These are phyloP conservation scores for Crenichthys baileyi DNA, from an alignment of 2,797 vertebrate species.

Conservation along the genomic window DNA sequence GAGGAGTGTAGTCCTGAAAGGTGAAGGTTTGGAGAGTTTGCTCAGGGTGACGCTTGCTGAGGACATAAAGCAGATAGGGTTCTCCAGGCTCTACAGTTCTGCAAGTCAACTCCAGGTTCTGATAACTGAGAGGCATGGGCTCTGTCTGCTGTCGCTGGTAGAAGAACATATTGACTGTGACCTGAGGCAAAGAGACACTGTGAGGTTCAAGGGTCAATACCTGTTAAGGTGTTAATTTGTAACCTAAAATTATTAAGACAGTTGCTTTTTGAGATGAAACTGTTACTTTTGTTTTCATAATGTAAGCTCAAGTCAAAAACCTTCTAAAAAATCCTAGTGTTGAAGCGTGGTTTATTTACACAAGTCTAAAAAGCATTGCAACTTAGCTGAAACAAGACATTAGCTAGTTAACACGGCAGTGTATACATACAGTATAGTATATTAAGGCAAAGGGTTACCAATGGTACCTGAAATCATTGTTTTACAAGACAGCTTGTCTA, in stretches of 20 bases:
- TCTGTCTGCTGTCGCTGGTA: conserved; percentile 85
- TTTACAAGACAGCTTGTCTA: conserved; percentile 7
- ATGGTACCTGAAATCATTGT: not conserved
- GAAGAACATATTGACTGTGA: conserved; percentile 90
- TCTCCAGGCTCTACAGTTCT: conserved; percentile 85
- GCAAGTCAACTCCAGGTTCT: conserved; percentile 84
- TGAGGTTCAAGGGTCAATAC: not conserved
- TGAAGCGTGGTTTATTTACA: not conserved
- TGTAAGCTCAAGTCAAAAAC: too few relatives aligned
- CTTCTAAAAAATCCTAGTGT: not conserved
- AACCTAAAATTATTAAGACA: not conserved
- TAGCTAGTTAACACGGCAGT: not conserved
- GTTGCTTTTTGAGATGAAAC: not conserved
- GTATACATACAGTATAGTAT: not conserved
- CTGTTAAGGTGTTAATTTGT: not conserved
- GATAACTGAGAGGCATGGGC: conserved; percentile 81
- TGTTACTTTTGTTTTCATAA: not conserved
- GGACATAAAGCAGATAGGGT: conserved; percentile 86
- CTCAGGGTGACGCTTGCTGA: conserved; percentile 64
- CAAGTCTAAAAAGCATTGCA: not conserved
- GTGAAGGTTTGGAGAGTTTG: conserved; percentile 71
- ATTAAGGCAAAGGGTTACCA: not conserved
- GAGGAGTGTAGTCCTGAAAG: conserved; percentile 84
- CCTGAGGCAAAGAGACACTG: conserved; percentile 71
- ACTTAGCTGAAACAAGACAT: not conserved